phyloP scores from a whole-genome alignment of 2,113 vertebrate species.

The Struthio camelus region DNA sequence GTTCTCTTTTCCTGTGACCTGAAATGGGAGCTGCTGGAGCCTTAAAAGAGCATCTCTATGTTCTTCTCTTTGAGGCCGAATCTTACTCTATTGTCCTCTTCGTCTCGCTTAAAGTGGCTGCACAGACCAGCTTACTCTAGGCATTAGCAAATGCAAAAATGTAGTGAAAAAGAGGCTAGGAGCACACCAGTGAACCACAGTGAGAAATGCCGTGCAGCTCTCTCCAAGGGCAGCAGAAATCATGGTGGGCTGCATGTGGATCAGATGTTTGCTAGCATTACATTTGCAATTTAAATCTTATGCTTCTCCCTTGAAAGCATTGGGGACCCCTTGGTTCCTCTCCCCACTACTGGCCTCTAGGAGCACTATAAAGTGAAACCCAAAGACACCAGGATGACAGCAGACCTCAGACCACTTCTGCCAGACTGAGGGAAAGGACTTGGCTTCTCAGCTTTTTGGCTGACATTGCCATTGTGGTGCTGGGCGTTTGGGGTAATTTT shows the following conservation, averaged over 20 bases:
- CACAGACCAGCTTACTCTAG: background rate
- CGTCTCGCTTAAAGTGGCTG: background rate
- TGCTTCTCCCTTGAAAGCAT: background rate
- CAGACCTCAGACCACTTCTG: background rate
- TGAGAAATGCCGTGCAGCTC: background rate
- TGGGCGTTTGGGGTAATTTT: conserved; percentile 17
- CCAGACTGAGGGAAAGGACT: background rate
- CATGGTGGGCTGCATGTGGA: background rate
- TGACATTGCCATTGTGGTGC: background rate
- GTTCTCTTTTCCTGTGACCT: background rate
- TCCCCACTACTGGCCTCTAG: background rate
- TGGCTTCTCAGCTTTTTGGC: background rate
- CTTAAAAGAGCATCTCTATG: background rate
- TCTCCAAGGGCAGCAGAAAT: background rate
- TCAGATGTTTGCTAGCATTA: background rate
- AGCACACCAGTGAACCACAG: fast-evolving
- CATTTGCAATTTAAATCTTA: background rate
- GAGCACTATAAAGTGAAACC: background rate
- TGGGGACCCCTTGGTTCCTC: background rate
- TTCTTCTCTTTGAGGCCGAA: background rate
- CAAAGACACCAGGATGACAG: background rate
- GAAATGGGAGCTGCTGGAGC: background rate
- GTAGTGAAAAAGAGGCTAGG: background rate
- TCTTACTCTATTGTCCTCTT: background rate
- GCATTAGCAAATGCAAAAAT: background rate